phyloP scores from a whole-genome alignment of 2,797 vertebrate species.

The Schizopygopsis pylzovi region DNA sequence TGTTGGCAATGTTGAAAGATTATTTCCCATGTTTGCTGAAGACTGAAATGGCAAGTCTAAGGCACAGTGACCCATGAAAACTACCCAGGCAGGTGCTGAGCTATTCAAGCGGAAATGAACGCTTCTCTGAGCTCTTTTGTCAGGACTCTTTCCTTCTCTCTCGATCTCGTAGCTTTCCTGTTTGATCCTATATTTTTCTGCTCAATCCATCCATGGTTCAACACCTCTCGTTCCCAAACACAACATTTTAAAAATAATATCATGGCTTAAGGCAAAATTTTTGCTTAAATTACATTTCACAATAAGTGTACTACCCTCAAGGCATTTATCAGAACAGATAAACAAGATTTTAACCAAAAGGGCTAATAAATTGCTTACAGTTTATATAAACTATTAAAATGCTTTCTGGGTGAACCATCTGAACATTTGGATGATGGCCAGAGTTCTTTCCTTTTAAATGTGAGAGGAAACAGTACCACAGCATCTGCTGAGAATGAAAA shows the following conservation, averaged over 20 bases:
- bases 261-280: neutral
- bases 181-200: neutral
- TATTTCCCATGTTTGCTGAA: constrained; percentile 15
- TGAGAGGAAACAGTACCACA: neutral
- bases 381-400: constrained; percentile 14
- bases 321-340: neutral
- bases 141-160: constrained; percentile 38
- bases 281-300: neutral
- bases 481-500: constrained; percentile 33
- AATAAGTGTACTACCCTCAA: neutral
- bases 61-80: constrained; percentile 54
- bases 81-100: constrained; percentile 36
- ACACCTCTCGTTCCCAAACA: neutral
- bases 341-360: constrained; percentile 12
- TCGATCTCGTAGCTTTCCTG: constrained; percentile 20
- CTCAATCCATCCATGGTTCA: neutral
- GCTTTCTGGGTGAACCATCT: constrained; percentile 3
- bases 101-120: constrained; percentile 48
- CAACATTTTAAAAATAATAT: neutral
- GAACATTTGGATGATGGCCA: neutral
- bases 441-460: constrained; percentile 11
- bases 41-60: constrained; percentile 46
- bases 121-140: constrained; percentile 48
- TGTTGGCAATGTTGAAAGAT: neutral
- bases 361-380: neutral